A percentile compares a stretch with the other conserved stretches of the same genome.
Evolutionary conservation across 92 coral and sea anemone species (phyloP).

Genomic region (Paramuricea clavata): DNA sequence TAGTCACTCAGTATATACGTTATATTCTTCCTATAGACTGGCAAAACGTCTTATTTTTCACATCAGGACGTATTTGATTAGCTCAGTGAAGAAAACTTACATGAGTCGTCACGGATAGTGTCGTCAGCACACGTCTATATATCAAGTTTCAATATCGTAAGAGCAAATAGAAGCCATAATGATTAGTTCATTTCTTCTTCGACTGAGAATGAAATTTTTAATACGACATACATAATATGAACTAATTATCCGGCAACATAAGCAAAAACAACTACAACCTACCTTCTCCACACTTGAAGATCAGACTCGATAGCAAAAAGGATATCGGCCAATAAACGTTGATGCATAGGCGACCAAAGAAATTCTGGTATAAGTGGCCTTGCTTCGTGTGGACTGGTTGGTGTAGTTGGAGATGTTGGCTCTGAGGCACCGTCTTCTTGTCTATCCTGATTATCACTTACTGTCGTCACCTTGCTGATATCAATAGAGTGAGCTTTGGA

Average conservation of each 20-base stretch:
- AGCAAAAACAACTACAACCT: not conserved
- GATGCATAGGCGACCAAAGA: constrained; percentile 97
- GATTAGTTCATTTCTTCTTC: too few relatives aligned
- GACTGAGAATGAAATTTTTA: too few relatives aligned
- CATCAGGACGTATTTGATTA: too few relatives aligned
- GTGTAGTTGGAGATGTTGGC: constrained; percentile 43
- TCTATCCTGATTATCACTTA: constrained; percentile 51
- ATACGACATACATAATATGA: too few relatives aligned
- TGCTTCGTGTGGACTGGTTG: constrained; percentile 27
- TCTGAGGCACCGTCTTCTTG: constrained; percentile 44
- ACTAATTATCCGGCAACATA: not conserved
- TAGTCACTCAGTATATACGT: too few relatives aligned
- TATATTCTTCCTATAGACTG: too few relatives aligned
- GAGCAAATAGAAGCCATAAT: too few relatives aligned
- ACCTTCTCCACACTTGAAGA: constrained; percentile 99
- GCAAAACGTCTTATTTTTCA: too few relatives aligned
- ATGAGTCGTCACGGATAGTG: too few relatives aligned
- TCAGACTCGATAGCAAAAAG: constrained; percentile 97
- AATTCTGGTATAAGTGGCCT: constrained; percentile 86
- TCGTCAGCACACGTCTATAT: too few relatives aligned
- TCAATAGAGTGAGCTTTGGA: constrained; percentile 46
- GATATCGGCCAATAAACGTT: constrained; percentile 90
- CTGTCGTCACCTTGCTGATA: constrained; percentile 50
- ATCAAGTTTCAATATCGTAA: too few relatives aligned
- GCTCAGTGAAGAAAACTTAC: too few relatives aligned